Base-by-base conservation (phyloP, 2,113 vertebrate genomes). In the Rhegmatorhina hoffmannsi region DNA sequence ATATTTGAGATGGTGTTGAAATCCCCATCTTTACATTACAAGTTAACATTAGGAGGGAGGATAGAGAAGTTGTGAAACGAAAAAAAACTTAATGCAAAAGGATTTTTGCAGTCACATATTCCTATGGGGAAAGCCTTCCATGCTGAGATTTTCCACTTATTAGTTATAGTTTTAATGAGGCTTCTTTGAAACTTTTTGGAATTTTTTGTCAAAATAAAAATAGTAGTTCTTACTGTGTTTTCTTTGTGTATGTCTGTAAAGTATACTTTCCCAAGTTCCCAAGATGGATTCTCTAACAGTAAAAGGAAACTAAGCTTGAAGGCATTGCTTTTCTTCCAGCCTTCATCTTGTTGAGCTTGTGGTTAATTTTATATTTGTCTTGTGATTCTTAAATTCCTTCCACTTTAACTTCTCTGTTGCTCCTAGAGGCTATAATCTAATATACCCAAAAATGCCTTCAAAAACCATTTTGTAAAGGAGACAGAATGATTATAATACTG, bases 261-360 rank as follows among this genome's bases (percentile, higher is more conserved):
- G 17, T 28, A 31, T 53, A 52, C 19, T 36, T 63, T 67, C 28
- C 14, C 20, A 25, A 50, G 24, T 58, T 84, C 33, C 29, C 44
- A 63, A 40, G 34, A 55, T 25, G n/a, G 23, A 34, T 82, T 79
- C n/a, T 60, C 24, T 49, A 72, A 76, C 20, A 62, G 33, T 56
- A 62, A 82, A 93, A 68, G 13, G 63, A 90, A 92, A 90, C 43
- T 43, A 85, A 95, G 23, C 24, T 88, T 80, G 67, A 76, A 86
- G 78, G 20, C 36, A 76, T 43, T 83, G 25, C 33, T 95, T 78
- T 67, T 31, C 26, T 79, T 91, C 66, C 58, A 91, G 18, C 8
- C 17, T 83, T 88, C 75, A 49, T 83, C 44, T 73, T 79, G 25
- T 58, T 90, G 63, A 91, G 8, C 34, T 92, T 73, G 36, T 93